Conservation (phyloP, 2,888 invertebrate species). For the Hydriomena furcata region DNA sequence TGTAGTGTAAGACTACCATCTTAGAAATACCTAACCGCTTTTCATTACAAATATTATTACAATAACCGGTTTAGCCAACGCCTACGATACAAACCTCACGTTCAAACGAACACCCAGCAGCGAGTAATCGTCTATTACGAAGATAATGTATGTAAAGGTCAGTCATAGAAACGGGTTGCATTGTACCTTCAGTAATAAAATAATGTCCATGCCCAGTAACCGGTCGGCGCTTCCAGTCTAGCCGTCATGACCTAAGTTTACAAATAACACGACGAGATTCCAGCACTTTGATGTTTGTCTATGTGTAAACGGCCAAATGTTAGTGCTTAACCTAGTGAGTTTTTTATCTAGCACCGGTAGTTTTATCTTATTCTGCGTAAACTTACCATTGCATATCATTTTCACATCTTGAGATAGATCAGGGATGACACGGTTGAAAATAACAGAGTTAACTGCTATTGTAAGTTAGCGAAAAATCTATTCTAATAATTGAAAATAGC, state of each 20-base stretch:
- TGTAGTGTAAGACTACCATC: no score
- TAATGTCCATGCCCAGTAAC: constrained; percentile 51
- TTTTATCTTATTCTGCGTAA: neutral
- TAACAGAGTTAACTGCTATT: no score
- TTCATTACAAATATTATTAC: no score
- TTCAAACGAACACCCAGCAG: constrained; percentile 8
- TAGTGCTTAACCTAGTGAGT: constrained; percentile 13
- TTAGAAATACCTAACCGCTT: no score
- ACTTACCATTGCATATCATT: constrained; percentile 2
- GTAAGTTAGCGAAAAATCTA: no score
- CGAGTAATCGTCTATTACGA: constrained; percentile 10
- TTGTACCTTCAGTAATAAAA: constrained; percentile 35
- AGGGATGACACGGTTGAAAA: neutral
- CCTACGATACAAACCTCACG: constrained; percentile 3
- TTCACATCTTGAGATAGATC: neutral
- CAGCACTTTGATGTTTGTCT: constrained; percentile 18
- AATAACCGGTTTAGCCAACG: constrained; percentile 10
- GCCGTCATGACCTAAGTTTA: constrained; percentile 37
- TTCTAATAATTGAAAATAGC: no score
- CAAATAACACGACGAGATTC: constrained; percentile 19
- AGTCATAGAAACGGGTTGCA: constrained; percentile 47
- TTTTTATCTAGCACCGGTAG: constrained; percentile 6
- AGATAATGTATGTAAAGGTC: constrained; percentile 42
- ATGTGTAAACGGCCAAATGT: constrained; percentile 17
- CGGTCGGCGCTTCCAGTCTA: constrained; percentile 41